Percentiles rank a stretch among this genome's conserved stretches.
Conservation (phyloP, 2,888 invertebrate genomes). For the Torymus texanus region DNA sequence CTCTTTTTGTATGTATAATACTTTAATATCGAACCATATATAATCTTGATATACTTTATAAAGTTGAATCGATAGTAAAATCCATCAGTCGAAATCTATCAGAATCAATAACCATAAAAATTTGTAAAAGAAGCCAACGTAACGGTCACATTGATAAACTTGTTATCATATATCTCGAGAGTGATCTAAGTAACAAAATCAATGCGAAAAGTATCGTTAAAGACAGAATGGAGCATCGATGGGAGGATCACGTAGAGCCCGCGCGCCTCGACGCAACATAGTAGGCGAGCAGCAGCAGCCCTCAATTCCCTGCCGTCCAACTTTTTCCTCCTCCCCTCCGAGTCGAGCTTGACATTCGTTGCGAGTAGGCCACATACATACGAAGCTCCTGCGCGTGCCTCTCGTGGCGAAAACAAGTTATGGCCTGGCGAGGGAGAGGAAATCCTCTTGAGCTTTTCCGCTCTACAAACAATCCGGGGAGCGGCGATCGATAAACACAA, state of each 20-base stretch:
- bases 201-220: conserved; percentile 6
- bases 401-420: no score
- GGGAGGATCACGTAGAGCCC: background rate
- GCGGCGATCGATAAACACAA: conserved; percentile 43
- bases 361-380: conserved; percentile 11
- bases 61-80: conserved; percentile 28
- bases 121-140: conserved; percentile 36
- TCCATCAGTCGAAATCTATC: conserved; percentile 23
- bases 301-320: background rate
- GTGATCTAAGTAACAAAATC: conserved; percentile 32
- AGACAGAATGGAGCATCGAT: background rate
- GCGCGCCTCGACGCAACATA: conserved; percentile 10
- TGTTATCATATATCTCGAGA: background rate
- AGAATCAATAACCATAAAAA: conserved; percentile 36
- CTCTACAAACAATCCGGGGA: conserved; percentile 19
- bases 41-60: conserved; percentile 37
- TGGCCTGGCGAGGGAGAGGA: background rate
- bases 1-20: conserved; percentile 16
- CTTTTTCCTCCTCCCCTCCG: background rate
- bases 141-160: conserved; percentile 29
- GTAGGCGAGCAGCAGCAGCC: conserved; percentile 19
- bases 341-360: background rate
- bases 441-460: conserved; percentile 6
- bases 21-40: conserved; percentile 47
- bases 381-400: background rate